These are phyloP conservation scores for Pollenia amentaria DNA, from an alignment of 2,888 invertebrate species.

Conservation along the genomic window DNA sequence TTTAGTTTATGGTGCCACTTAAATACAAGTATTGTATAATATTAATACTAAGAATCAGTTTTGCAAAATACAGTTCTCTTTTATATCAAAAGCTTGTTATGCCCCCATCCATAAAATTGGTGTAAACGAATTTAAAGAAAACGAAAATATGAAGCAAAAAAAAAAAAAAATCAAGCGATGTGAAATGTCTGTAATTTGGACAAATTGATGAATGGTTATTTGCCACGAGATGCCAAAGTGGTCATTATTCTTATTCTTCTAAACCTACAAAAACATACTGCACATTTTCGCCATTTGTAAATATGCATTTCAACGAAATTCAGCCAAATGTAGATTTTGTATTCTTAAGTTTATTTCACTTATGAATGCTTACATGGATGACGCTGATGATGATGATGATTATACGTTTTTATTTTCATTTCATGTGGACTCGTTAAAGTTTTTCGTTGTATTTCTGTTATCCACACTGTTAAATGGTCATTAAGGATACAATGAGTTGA, in stretches of 20 bases:
- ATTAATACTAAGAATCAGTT: constrained; percentile 59
- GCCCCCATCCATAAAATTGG: constrained; percentile 82
- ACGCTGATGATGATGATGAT: constrained; percentile 57
- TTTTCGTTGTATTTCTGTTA: constrained; percentile 45
- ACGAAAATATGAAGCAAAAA: constrained; percentile 49
- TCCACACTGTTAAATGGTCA: constrained; percentile 66
- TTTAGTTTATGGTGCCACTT: constrained; percentile 56
- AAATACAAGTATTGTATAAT: constrained; percentile 54
- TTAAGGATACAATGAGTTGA: constrained; percentile 65
- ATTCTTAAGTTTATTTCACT: constrained; percentile 63
- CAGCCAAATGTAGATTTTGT: constrained; percentile 45
- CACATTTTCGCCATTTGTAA: background rate
- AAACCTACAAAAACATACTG: constrained; percentile 16
- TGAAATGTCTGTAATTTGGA: constrained; percentile 85
- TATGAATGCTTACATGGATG: constrained; percentile 64
- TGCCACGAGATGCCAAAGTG: constrained; percentile 85
- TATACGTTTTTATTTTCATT: constrained; percentile 49
- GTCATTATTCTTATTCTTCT: constrained; percentile 82
- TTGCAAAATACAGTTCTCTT: constrained; percentile 43
- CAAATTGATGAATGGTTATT: constrained; percentile 85
- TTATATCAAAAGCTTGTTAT: constrained; percentile 62
- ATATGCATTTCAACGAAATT: constrained; percentile 52
- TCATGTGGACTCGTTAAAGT: constrained; percentile 58
- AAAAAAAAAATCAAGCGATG: constrained; percentile 78
- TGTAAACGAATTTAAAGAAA: constrained; percentile 83